Evolutionary conservation across 2,113 vertebrate species (phyloP).

Genomic region (Daboia siamensis): DNA sequence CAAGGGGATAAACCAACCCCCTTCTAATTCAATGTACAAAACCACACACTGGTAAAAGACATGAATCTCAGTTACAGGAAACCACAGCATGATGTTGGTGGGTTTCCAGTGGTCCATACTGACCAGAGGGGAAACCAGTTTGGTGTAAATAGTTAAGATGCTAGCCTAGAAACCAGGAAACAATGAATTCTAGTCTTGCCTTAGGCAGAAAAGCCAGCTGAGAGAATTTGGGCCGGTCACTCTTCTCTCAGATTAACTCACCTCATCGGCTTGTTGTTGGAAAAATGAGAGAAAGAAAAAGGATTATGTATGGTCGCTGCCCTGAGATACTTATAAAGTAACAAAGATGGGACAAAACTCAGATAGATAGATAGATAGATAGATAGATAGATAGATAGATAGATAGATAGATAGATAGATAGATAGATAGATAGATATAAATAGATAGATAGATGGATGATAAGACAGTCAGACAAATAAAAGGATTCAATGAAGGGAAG

Average conservation of each 20-base stretch:
- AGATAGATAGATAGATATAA: too few species aligned
- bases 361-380: not conserved
- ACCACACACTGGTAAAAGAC: not conserved
- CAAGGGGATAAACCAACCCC: not conserved
- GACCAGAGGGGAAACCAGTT: not conserved
- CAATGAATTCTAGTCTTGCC: not conserved
- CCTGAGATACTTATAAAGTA: not conserved
- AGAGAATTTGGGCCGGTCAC: not conserved
- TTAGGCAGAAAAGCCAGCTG: not conserved
- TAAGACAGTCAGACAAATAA: not conserved
- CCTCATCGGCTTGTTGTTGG: not conserved
- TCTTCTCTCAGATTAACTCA: not conserved
- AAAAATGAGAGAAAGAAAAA: not conserved
- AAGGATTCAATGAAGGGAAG: not conserved
- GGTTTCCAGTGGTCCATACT: not conserved
- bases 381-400: not conserved
- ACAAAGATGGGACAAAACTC: not conserved
- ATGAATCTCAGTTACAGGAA: not conserved
- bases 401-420: not conserved
- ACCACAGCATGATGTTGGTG: not conserved
- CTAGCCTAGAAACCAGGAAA: not conserved
- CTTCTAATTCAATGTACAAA: not conserved
- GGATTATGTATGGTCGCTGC: not conserved
- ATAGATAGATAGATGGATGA: too few species aligned
- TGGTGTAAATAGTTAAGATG: not conserved